Evolutionary conservation across 1,140 invertebrate species (phyloP).

Genomic region (Drosophila nannoptera): DNA sequence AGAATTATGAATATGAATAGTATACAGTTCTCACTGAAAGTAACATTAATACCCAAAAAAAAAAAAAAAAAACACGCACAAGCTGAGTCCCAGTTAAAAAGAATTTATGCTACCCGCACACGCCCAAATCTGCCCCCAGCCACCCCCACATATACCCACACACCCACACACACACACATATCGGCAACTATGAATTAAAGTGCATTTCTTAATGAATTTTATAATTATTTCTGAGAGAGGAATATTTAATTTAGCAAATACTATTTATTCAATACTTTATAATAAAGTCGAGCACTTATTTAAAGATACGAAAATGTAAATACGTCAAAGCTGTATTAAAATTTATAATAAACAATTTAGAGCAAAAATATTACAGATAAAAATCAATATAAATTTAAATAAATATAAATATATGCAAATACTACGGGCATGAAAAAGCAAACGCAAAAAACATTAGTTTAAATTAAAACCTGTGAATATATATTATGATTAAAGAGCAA

Average conservation of each 20-base stretch:
- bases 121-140: too few relatives aligned
- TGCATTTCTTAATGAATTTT: constrained; percentile 63
- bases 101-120: constrained; percentile 4
- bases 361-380: constrained; percentile 10
- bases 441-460: constrained; percentile 60
- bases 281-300: constrained; percentile 36
- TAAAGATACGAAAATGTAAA: constrained; percentile 42
- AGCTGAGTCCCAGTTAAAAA: neutral
- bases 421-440: constrained; percentile 20
- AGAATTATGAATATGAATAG: neutral
- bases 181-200: constrained; percentile 52
- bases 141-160: neutral
- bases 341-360: neutral
- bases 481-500: constrained; percentile 69
- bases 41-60: constrained; percentile 1
- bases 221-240: constrained; percentile 43
- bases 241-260: constrained; percentile 34
- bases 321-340: constrained; percentile 34
- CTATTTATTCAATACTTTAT: constrained; percentile 26
- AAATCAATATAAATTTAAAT: constrained; percentile 31
- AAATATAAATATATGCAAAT: constrained; percentile 28
- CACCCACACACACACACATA: constrained; percentile 39
- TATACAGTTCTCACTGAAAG: constrained; percentile 4
- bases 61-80: constrained; percentile 27
- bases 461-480: constrained; percentile 72